phyloP scores from a whole-genome alignment of 2,888 invertebrate species.

The Pollenia amentaria region DNA sequence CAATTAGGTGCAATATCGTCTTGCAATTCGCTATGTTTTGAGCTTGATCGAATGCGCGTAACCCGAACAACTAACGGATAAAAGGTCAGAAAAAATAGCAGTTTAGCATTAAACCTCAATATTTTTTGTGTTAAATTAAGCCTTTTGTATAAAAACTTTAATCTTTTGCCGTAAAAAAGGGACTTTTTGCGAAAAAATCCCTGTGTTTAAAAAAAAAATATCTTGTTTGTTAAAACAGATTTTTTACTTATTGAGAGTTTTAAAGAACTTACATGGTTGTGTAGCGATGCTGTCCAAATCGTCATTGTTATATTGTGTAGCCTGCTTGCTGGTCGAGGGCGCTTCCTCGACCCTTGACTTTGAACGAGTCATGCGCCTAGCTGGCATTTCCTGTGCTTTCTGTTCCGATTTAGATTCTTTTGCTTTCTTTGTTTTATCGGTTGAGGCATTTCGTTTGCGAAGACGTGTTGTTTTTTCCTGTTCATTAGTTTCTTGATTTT shows the following conservation, averaged over 20 bases:
- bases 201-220: no score
- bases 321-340: background rate
- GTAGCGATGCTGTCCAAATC: constrained; percentile 22
- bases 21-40: constrained; percentile 56
- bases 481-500: background rate
- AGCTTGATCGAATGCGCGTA: constrained; percentile 46
- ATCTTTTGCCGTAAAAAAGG: no score
- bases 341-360: constrained; percentile 52
- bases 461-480: background rate
- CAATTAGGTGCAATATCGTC: constrained; percentile 36
- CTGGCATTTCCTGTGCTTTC: background rate
- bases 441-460: constrained; percentile 10
- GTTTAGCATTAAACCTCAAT: background rate
- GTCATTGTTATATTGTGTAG: background rate
- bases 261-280: constrained; percentile 36
- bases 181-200: no score
- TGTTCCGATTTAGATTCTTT: background rate
- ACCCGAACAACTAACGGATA: constrained; percentile 11
- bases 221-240: no score
- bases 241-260: background rate
- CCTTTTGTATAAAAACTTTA: no score
- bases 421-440: background rate
- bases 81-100: background rate
- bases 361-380: constrained; percentile 62
- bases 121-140: no score